Evolutionary conservation across 2,888 invertebrate species (phyloP).

Genomic region (Cataglyphis livida): DNA sequence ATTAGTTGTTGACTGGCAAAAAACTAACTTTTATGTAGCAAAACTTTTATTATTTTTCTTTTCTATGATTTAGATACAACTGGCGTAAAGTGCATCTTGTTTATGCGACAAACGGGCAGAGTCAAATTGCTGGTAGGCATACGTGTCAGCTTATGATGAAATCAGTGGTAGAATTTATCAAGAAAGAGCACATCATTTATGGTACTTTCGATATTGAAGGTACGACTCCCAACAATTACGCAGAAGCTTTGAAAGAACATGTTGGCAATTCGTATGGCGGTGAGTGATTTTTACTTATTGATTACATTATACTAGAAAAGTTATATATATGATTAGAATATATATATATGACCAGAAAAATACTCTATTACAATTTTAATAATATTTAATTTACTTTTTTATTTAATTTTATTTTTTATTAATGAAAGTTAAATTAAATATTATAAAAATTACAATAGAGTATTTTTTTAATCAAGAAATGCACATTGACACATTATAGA

Average conservation of each 20-base stretch:
- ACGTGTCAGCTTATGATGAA: constrained; percentile 93
- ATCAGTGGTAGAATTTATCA: constrained; percentile 89
- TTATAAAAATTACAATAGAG: background rate
- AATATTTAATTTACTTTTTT: no score
- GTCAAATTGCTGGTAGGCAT: constrained; percentile 89
- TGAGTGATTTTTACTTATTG: constrained; percentile 85
- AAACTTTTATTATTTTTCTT: background rate
- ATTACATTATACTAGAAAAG: background rate
- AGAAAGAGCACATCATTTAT: constrained; percentile 85
- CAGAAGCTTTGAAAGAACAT: constrained; percentile 84
- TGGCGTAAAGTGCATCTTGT: constrained; percentile 92
- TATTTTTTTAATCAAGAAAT: background rate
- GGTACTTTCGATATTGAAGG: constrained; percentile 88
- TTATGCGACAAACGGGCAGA: constrained; percentile 91
- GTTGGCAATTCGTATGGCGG: constrained; percentile 87
- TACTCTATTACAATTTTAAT: no score
- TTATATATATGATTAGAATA: no score
- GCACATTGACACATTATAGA: background rate
- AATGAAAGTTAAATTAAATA: constrained; percentile 5
- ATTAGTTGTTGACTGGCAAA: background rate
- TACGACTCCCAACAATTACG: constrained; percentile 77
- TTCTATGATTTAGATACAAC: constrained; percentile 86
- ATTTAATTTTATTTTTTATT: no score
- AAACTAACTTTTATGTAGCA: background rate
- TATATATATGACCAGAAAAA: no score